Conservation (phyloP, 2,888 invertebrate species). For the Pedicia rivosa region DNA sequence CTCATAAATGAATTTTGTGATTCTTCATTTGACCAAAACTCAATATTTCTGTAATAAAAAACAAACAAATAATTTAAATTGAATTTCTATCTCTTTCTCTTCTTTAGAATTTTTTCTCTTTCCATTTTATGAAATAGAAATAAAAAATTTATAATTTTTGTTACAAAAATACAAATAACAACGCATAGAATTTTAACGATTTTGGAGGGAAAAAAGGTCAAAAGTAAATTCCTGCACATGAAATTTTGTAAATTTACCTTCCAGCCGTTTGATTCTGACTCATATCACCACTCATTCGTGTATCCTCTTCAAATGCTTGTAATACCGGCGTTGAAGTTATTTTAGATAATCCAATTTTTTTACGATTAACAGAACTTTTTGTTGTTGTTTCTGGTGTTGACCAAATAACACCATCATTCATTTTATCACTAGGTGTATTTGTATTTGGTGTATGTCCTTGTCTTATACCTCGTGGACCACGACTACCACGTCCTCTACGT, state of each 20-base stretch:
- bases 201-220: no score
- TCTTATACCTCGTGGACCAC: slow-evolving; percentile 26
- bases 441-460: slow-evolving; percentile 5
- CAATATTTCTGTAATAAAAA: neutral
- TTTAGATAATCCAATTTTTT: slow-evolving; percentile 8
- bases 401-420: slow-evolving; percentile 3
- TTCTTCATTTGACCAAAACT: slow-evolving; percentile 42
- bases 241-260: slow-evolving; percentile 29
- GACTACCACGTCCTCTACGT: slow-evolving; percentile 21
- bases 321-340: slow-evolving; percentile 35
- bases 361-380: slow-evolving; percentile 10
- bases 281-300: slow-evolving; percentile 57
- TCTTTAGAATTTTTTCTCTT: no score
- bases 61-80: no score
- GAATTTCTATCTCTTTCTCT: no score
- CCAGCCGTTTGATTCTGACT: slow-evolving; percentile 31
- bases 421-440: neutral
- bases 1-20: slow-evolving; percentile 73
- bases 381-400: no score
- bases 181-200: no score
- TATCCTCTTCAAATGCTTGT: slow-evolving; percentile 54
- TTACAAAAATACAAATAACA: no score
- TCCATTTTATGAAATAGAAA: no score
- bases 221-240: no score
- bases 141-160: no score